Conservation (phyloP, 2,888 invertebrate species). For the Drosophila buzzatii region DNA sequence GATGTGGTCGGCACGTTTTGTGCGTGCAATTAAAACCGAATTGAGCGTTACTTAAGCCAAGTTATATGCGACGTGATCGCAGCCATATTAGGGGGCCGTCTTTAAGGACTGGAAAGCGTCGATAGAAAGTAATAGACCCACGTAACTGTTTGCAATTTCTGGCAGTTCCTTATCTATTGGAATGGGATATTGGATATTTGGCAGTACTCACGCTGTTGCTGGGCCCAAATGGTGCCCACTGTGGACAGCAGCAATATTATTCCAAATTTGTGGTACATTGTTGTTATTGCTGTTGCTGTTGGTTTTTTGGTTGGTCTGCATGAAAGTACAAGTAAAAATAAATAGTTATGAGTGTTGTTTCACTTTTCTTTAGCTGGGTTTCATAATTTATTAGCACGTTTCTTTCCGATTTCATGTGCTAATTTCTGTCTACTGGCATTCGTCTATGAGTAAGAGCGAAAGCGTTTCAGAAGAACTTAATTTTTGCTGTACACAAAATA, state of each 20-base stretch:
- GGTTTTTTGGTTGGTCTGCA: constrained; percentile 45
- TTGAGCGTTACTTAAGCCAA: constrained; percentile 35
- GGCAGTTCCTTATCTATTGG: constrained; percentile 7
- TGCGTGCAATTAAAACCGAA: constrained; percentile 52
- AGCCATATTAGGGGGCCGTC: background rate
- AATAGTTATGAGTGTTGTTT: constrained; percentile 48
- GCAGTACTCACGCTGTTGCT: constrained; percentile 78
- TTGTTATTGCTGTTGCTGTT: constrained; percentile 34
- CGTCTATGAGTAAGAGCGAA: constrained; percentile 70
- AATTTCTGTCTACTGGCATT: constrained; percentile 47
- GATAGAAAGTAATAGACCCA: constrained; percentile 38
- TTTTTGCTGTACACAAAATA: constrained; percentile 19
- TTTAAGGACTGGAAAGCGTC: constrained; percentile 40
- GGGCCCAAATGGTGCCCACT: constrained; percentile 63
- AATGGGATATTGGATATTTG: constrained; percentile 4
- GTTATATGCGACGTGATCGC: constrained; percentile 37
- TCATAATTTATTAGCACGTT: constrained; percentile 77
- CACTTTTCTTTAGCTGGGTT: constrained; percentile 61
- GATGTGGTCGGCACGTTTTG: constrained; percentile 32
- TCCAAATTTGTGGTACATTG: constrained; percentile 70
- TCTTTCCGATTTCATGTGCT: constrained; percentile 46
- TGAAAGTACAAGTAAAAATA: constrained; percentile 79
- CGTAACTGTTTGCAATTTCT: constrained; percentile 10
- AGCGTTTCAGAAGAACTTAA: constrained; percentile 40
- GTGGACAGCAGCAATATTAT: constrained; percentile 64